phyloP scores from a whole-genome alignment of 1,140 invertebrate species.

The Drosophila eugracilis region DNA sequence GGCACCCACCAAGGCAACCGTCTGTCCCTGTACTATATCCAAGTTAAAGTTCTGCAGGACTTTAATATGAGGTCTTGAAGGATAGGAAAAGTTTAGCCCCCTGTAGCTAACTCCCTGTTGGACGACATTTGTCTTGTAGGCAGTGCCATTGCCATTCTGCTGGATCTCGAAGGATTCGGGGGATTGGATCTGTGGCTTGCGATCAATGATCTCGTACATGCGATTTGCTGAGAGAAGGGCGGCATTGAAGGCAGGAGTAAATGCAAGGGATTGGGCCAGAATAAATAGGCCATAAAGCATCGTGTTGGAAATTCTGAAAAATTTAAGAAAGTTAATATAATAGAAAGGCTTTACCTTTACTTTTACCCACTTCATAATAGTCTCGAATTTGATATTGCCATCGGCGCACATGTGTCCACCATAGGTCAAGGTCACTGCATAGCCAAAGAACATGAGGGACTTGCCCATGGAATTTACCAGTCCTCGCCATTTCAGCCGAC shows the following conservation, averaged over 20 bases:
- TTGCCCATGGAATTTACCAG: constrained; percentile 93
- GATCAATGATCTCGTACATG: constrained; percentile 88
- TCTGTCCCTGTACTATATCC: constrained; percentile 92
- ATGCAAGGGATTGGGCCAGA: constrained; percentile 92
- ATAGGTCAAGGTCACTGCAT: constrained; percentile 92
- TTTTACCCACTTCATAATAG: constrained; percentile 90
- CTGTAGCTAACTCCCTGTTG: constrained; percentile 89
- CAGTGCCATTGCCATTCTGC: constrained; percentile 79
- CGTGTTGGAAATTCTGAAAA: constrained; percentile 90
- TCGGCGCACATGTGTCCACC: constrained; percentile 91
- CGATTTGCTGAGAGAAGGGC: constrained; percentile 92
- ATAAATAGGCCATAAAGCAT: constrained; percentile 94
- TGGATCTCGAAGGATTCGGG: constrained; percentile 37
- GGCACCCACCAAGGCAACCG: constrained; percentile 91
- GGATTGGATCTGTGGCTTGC: constrained; percentile 86
- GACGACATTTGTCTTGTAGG: constrained; percentile 86
- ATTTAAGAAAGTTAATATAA: neutral
- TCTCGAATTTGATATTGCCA: constrained; percentile 83
- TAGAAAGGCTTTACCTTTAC: rapidly evolving
- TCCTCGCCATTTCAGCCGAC: constrained; percentile 89
- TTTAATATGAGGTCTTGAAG: constrained; percentile 88
- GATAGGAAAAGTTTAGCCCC: constrained; percentile 91
- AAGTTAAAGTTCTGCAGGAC: constrained; percentile 91
- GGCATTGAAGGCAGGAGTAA: constrained; percentile 94
- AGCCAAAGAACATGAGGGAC: constrained; percentile 92